These are phyloP conservation scores for Palythoa caribaeorum DNA, from an alignment of 92 coral and sea anemone species.

Conservation along the genomic window DNA sequence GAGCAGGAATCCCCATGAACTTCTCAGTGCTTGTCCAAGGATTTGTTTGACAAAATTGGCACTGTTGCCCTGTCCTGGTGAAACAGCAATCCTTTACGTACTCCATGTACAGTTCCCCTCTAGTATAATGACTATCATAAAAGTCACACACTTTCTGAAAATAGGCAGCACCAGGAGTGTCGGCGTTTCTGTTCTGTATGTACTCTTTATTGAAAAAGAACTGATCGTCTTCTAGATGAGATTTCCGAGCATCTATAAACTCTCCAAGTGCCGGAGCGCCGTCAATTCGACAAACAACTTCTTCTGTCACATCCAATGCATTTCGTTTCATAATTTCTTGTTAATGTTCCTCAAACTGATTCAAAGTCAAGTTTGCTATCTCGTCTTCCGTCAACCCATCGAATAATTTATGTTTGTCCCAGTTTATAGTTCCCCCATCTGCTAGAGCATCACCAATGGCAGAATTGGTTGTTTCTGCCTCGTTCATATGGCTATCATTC, in stretches of 20 bases:
- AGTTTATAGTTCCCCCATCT: constrained; percentile 39
- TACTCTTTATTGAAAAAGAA: constrained; percentile 45
- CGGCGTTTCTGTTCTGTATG: constrained; percentile 21
- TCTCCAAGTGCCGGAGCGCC: constrained; percentile 54
- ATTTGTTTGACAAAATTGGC: constrained; percentile 14
- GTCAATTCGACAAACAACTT: constrained; percentile 33
- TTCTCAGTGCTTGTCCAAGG: constrained; percentile 28
- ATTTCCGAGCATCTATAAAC: constrained; percentile 12
- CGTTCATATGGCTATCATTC: not conserved
- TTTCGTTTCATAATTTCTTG: constrained; percentile 25
- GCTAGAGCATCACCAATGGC: constrained; percentile 49
- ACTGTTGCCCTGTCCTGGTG: constrained; percentile 19
- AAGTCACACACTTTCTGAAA: constrained; percentile 42
- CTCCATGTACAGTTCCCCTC: constrained; percentile 73
- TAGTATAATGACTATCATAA: constrained; percentile 59
- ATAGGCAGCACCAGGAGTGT: constrained; percentile 56
- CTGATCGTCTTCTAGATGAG: constrained; percentile 24
- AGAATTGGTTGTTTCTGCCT: not conserved
- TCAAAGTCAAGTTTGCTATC: constrained; percentile 34
- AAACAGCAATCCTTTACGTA: constrained; percentile 34
- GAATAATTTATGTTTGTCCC: constrained; percentile 42
- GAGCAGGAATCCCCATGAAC: constrained; percentile 38
- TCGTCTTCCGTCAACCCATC: constrained; percentile 42
- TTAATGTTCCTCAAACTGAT: constrained; percentile 43
- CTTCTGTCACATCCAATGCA: constrained; percentile 47